phyloP scores from a whole-genome alignment of 2,797 vertebrate genomes.

The Mallotus villosus region DNA sequence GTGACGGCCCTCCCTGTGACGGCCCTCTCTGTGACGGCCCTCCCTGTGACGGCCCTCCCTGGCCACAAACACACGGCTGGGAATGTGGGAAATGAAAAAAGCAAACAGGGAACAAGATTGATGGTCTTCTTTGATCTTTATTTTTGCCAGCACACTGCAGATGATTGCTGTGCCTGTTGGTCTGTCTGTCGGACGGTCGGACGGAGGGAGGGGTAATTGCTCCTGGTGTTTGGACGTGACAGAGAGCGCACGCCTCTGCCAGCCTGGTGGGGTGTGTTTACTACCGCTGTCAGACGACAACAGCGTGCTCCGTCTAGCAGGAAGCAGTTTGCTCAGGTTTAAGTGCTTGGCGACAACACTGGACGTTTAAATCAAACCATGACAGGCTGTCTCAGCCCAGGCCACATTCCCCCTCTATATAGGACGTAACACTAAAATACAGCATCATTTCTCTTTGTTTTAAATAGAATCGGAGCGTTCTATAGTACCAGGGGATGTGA shows the following conservation, averaged over 20 bases:
- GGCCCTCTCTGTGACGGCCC: too few species aligned
- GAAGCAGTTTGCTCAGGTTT: conserved; percentile 60
- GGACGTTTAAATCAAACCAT: conserved; percentile 34
- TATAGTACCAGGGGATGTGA: too few species aligned
- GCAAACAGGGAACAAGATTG: conserved; percentile 64
- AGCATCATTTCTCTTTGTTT: too few species aligned
- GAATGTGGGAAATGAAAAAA: conserved; percentile 54
- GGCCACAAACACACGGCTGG: conserved; percentile 58
- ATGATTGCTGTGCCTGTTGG: conserved; percentile 72
- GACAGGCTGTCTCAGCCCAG: conserved; percentile 30
- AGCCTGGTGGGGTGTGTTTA: conserved; percentile 64
- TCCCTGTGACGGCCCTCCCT: too few species aligned
- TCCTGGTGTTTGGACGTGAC: conserved; percentile 70
- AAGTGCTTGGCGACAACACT: conserved; percentile 42
- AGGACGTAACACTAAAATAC: not conserved
- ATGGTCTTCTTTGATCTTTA: conserved; percentile 74
- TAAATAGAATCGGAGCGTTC: too few species aligned
- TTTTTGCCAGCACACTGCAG: conserved; percentile 70
- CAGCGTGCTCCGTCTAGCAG: conserved; percentile 62
- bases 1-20: too few species aligned
- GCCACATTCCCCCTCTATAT: not conserved
- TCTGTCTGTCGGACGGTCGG: conserved; percentile 50
- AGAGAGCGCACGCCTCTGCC: conserved; percentile 62
- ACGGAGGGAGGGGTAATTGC: conserved; percentile 61
- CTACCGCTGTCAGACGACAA: conserved; percentile 55